Evolutionary conservation across 1,140 invertebrate genomes (phyloP).

Genomic region (Drosophila murphyi): DNA sequence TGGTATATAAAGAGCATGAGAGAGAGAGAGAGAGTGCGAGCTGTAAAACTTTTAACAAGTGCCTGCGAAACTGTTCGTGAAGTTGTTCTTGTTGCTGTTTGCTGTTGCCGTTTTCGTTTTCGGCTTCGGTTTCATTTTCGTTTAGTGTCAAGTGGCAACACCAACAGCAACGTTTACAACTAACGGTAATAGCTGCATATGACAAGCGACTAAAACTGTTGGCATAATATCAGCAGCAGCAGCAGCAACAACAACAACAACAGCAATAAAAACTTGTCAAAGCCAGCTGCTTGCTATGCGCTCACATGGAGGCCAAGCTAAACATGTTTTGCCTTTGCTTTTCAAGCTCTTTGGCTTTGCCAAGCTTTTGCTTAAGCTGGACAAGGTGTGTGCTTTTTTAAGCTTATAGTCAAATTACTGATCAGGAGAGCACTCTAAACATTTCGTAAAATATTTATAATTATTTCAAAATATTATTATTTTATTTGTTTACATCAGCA

Average conservation of each 20-base stretch:
- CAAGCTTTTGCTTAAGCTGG: background rate
- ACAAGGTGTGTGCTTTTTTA: too few species aligned
- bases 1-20: too few species aligned
- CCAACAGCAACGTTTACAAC: conserved; percentile 51
- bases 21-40: background rate
- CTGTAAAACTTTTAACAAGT: conserved; percentile 50
- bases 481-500: too few species aligned
- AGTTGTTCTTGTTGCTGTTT: conserved; percentile 38
- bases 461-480: background rate
- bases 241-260: conserved; percentile 16
- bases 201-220: conserved; percentile 73
- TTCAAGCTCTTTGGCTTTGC: background rate
- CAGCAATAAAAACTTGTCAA: conserved; percentile 54
- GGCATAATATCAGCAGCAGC: conserved; percentile 56
- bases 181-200: conserved; percentile 74
- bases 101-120: conserved; percentile 13
- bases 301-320: background rate
- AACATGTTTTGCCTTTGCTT: background rate
- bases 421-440: too few species aligned
- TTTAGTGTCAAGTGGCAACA: conserved; percentile 78
- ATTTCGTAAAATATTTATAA: too few species aligned
- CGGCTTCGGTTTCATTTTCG: conserved; percentile 77
- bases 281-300: conserved; percentile 49
- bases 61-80: conserved; percentile 59
- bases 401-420: too few species aligned